These are phyloP conservation scores for Siphamia tubifer DNA, from an alignment of 2,113 vertebrate genomes.

Conservation along the genomic window DNA sequence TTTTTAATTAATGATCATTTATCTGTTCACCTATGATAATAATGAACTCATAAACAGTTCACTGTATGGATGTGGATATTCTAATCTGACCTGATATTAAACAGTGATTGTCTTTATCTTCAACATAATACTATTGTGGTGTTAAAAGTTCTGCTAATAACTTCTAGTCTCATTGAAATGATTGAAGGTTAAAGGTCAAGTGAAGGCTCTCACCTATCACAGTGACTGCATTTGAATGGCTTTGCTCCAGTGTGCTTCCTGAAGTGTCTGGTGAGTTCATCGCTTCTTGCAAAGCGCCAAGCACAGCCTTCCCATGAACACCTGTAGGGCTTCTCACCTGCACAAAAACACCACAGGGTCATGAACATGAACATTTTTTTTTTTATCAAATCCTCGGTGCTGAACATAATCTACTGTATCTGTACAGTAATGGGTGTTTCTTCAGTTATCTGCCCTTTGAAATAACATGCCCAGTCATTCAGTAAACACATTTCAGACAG, in stretches of 20 bases:
- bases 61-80: neutral
- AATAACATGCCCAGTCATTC: too few relatives aligned
- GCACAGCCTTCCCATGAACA: slow-evolving; percentile 98
- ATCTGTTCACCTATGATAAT: neutral
- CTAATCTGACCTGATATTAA: neutral
- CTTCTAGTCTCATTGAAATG: neutral
- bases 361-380: neutral
- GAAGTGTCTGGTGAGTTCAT: slow-evolving; percentile 98
- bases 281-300: slow-evolving; percentile 98
- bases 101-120: too few relatives aligned
- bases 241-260: slow-evolving; percentile 99
- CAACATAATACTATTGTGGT: too few relatives aligned
- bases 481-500: neutral
- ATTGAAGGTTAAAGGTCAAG: neutral
- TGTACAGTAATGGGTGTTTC: too few relatives aligned
- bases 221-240: slow-evolving; percentile 98
- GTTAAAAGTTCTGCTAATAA: too few relatives aligned
- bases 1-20: neutral
- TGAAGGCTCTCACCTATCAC: slow-evolving; percentile 88
- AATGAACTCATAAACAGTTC: too few relatives aligned
- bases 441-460: too few relatives aligned
- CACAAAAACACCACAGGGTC: neutral
- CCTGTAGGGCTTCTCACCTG: slow-evolving; percentile 99
- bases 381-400: too few relatives aligned
- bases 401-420: too few relatives aligned